Base-by-base conservation (phyloP, 2,113 vertebrate species). In the Poeciliopsis retropinna region DNA sequence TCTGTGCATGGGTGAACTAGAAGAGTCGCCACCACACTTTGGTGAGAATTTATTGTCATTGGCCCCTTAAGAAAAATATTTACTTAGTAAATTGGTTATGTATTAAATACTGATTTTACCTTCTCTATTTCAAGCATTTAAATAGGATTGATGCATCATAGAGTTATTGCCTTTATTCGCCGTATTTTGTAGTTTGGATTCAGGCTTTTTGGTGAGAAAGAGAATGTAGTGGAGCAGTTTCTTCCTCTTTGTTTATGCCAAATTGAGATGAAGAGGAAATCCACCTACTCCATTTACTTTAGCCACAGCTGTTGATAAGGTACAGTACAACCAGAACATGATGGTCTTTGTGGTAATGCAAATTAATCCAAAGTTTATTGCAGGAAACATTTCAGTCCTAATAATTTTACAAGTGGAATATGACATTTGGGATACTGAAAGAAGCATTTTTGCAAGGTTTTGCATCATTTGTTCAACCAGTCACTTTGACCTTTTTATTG, bases 171-270 rank as follows among this genome's bases (percentile, higher is more conserved):
- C 66, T 84, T 39, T 61, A 72, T 81, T 84, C 67, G 80, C 80
- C 85, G 75, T 85, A 85, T 84, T 77, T 60, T 83, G 31, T 73
- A n/a, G 0, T 81, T 81, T 87, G 61, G 34, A 79, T 85, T 82
- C 64, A 64, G 60, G 44, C 44, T 19, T 82, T 76, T 78, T 73
- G 79, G 64, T 84, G 64, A 80, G 69, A 75, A 79, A 67, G 71
- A 76, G 80, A 80, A 83, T 85, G 89, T 84, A 88, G 76, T 80
- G 75, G 83, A 81, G 73, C 68, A 86, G 84, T 91, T 92, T 84
- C 89, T 92, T 88, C 89, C 82, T 91, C 61, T 78, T 29, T 12
- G 72, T 47, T 75, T 67, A 57, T 60, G 78, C 70, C 82, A 30
- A 70, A 69, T 39, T 80, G 75, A 79, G 75, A 68, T 64, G 29